Conservation (phyloP, 2,113 vertebrate genomes). For the Elgaria multicarinata region DNA sequence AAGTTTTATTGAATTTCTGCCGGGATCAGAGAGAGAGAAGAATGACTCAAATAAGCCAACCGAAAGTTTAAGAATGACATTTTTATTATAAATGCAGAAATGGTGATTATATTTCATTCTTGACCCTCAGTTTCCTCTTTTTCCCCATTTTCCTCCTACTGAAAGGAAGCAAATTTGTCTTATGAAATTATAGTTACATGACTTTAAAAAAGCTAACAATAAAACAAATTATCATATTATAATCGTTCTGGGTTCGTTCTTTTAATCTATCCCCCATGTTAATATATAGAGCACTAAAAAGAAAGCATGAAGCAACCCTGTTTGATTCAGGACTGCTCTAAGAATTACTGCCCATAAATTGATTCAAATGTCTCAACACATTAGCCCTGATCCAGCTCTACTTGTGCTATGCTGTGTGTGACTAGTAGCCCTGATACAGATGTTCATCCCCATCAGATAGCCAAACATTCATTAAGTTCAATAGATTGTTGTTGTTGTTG, state of each 20-base stretch:
- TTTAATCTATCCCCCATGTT: background rate
- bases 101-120: background rate
- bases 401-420: background rate
- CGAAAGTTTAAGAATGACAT: background rate
- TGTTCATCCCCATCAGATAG: background rate
- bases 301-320: background rate
- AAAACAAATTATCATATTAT: background rate
- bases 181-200: background rate
- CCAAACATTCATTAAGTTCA: background rate
- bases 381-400: background rate
- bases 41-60: background rate
- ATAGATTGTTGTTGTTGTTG: too few relatives aligned
- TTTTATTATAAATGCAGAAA: conserved; percentile 12
- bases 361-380: background rate
- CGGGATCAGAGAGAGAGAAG: background rate
- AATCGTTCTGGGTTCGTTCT: background rate
- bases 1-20: conserved; percentile 17
- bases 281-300: background rate
- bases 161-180: background rate
- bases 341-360: background rate
- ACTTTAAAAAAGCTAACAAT: background rate
- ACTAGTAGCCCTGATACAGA: background rate
- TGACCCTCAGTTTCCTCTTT: background rate
- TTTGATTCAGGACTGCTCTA: background rate
- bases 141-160: background rate